Conservation (phyloP, 1,140 invertebrate genomes). For the Polypedilum pembai region DNA sequence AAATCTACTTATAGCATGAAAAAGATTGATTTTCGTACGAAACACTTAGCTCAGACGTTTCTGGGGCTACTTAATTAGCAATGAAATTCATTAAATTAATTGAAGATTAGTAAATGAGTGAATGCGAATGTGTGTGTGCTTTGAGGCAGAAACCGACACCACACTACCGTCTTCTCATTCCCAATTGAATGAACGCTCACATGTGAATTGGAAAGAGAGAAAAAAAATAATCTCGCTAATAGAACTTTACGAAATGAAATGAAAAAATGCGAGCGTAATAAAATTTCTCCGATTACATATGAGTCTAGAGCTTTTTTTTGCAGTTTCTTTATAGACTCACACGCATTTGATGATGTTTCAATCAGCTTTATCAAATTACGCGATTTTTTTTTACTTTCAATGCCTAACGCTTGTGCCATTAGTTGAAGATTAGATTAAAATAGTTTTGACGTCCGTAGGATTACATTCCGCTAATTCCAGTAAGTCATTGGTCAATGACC, state of each 20-base stretch:
- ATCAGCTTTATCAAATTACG: too few species aligned
- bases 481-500: too few species aligned
- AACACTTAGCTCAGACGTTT: slow-evolving; percentile 10
- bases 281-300: background rate
- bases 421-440: too few species aligned
- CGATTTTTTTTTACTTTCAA: too few species aligned
- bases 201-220: background rate
- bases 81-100: slow-evolving; percentile 24
- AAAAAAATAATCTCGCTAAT: slow-evolving; percentile 18
- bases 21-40: slow-evolving; percentile 15
- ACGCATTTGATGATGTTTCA: too few species aligned
- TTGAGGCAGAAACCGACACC: slow-evolving; percentile 3
- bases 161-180: background rate
- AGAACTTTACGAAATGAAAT: background rate
- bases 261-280: background rate
- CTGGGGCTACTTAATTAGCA: slow-evolving; percentile 18
- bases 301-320: too few species aligned
- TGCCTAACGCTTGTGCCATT: too few species aligned
- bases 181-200: too few species aligned
- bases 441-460: too few species aligned
- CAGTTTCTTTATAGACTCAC: too few species aligned
- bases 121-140: background rate
- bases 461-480: too few species aligned
- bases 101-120: slow-evolving; percentile 20
- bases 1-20: background rate